phyloP scores from a whole-genome alignment of 1,140 invertebrate genomes.

The Belonocnema kinseyi region DNA sequence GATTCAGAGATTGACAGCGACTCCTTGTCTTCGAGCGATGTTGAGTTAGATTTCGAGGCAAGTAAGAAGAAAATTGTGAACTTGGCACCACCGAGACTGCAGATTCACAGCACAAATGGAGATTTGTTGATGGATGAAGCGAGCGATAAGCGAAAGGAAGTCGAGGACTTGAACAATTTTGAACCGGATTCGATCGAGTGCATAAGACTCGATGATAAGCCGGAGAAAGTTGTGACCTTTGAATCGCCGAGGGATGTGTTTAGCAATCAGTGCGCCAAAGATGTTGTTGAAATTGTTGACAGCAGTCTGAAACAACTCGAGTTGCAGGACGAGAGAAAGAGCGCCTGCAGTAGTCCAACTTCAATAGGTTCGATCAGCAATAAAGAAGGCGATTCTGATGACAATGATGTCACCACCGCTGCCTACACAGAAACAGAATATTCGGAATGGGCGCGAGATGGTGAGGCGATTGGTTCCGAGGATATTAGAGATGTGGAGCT shows the following conservation, averaged over 20 bases:
- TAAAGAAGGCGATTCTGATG: slow-evolving; percentile 72
- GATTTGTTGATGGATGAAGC: slow-evolving; percentile 68
- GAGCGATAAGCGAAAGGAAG: slow-evolving; percentile 58
- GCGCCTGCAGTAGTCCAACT: slow-evolving; percentile 74
- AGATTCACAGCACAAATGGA: slow-evolving; percentile 68
- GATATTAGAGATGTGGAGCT: slow-evolving; percentile 83
- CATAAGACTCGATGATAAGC: slow-evolving; percentile 11
- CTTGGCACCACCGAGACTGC: slow-evolving; percentile 63
- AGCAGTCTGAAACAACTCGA: slow-evolving; percentile 64
- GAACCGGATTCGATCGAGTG: slow-evolving; percentile 73
- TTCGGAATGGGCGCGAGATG: slow-evolving; percentile 89
- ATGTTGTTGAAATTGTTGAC: slow-evolving; percentile 65
- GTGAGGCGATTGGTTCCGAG: slow-evolving; percentile 81
- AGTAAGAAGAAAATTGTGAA: slow-evolving; percentile 50
- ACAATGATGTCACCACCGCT: slow-evolving; percentile 80
- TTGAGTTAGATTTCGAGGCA: slow-evolving; percentile 51
- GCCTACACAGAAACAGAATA: slow-evolving; percentile 88
- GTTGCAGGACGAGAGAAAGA: slow-evolving; percentile 56
- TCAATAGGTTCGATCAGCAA: slow-evolving; percentile 68
- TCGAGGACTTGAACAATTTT: slow-evolving; percentile 60
- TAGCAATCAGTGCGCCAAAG: slow-evolving; percentile 24
- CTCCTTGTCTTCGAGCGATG: slow-evolving; percentile 77
- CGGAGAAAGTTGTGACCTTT: background rate
- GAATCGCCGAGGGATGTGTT: background rate
- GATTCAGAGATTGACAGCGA: slow-evolving; percentile 79